Evolutionary conservation across 53 echinoderm and acorn worm genomes (phyloP).

Genomic region (Stichopus horrens): DNA sequence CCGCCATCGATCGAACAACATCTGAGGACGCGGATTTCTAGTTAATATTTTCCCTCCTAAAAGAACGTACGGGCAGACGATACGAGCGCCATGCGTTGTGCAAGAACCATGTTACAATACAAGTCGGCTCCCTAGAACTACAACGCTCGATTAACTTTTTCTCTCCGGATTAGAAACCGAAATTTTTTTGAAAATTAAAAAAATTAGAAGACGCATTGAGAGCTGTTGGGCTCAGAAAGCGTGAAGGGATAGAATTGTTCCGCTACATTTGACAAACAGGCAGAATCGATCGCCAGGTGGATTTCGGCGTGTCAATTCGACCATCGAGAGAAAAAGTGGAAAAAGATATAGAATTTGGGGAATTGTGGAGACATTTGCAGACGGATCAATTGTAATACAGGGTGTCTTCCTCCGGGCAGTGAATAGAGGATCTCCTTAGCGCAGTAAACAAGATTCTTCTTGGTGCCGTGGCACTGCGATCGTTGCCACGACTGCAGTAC

Average conservation of each 20-base stretch:
- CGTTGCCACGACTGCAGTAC: not conserved
- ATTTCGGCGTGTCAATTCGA: constrained; percentile 44
- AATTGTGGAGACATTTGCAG: constrained; percentile 36
- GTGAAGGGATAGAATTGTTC: constrained; percentile 46
- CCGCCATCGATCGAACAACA: constrained; percentile 47
- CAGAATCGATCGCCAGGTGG: constrained; percentile 52
- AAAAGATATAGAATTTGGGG: constrained; percentile 10
- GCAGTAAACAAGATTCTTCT: constrained; percentile 24
- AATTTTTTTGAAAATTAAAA: constrained; percentile 43
- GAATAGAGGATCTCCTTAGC: constrained; percentile 30
- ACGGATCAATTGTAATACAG: constrained; percentile 46
- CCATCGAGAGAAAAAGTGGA: constrained; percentile 8
- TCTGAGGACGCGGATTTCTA: constrained; percentile 45
- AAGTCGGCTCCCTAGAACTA: constrained; percentile 38
- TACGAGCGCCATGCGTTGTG: constrained; percentile 42
- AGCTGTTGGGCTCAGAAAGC: constrained; percentile 47
- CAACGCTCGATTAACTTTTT: constrained; percentile 49
- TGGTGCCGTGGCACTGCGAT: constrained; percentile 27
- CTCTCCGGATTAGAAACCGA: constrained; percentile 47
- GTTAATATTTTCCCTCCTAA: constrained; percentile 44
- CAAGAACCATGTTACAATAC: constrained; percentile 44
- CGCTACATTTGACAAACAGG: constrained; percentile 52
- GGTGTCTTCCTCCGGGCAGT: constrained; percentile 45
- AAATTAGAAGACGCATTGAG: constrained; percentile 36
- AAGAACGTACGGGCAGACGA: constrained; percentile 32